phyloP scores from a whole-genome alignment of 2,797 vertebrate genomes.

The Acanthurus leucopareius region DNA sequence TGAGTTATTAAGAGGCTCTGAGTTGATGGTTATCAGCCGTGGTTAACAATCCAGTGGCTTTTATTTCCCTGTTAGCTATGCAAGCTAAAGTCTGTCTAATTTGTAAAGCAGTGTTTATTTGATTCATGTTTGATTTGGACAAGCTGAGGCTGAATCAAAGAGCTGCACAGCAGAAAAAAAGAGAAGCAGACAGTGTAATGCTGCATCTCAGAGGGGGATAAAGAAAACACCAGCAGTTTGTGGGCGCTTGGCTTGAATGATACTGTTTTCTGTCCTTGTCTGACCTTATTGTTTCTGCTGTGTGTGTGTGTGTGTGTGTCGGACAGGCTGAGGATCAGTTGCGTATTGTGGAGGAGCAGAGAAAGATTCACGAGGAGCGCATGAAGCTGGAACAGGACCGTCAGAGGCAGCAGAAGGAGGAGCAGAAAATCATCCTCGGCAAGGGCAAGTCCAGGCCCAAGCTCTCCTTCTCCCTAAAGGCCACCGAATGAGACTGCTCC shows the following conservation, averaged over 20 bases:
- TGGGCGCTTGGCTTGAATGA: constrained; percentile 8
- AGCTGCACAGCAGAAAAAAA: background rate
- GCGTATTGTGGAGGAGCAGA: constrained; percentile 99
- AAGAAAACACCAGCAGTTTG: background rate
- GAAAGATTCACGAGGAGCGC: constrained; percentile 99
- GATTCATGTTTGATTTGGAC: constrained; percentile 32
- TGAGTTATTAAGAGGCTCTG: constrained; percentile 22
- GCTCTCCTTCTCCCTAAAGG: constrained; percentile 98
- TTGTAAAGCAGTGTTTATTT: constrained; percentile 51
- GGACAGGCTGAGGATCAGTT: constrained; percentile 97
- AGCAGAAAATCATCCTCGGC: constrained; percentile 99
- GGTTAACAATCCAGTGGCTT: constrained; percentile 21
- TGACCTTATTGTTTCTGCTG: constrained; percentile 35
- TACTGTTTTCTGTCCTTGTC: constrained; percentile 8
- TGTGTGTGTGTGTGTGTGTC: background rate
- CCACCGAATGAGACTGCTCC: constrained; percentile 90
- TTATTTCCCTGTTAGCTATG: constrained; percentile 13
- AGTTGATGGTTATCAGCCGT: constrained; percentile 50
- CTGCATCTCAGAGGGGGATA: background rate
- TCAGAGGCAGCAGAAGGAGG: constrained; percentile 98
- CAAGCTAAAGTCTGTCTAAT: constrained; percentile 32
- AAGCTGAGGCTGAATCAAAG: constrained; percentile 24
- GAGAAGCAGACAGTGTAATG: background rate
- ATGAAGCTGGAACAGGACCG: constrained; percentile 99
- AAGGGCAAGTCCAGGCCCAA: constrained; percentile 99